Percentiles rank a stretch among this genome's conserved stretches.
Evolutionary conservation across 2,797 vertebrate species (phyloP).

Genomic region (Rhinichthys osculus): DNA sequence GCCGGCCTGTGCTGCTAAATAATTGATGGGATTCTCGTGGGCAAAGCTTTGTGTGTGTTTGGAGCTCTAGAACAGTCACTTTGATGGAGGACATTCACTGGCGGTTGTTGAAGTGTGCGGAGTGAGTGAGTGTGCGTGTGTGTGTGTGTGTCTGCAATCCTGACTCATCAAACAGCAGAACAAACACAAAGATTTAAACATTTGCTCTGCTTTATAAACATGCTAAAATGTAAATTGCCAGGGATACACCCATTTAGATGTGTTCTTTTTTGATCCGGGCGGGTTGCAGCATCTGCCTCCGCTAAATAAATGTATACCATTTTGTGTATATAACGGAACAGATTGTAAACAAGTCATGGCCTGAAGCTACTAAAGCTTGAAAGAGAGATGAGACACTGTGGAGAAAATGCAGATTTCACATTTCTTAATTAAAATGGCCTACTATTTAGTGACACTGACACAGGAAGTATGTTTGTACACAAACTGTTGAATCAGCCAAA

Average conservation of each 20-base stretch:
- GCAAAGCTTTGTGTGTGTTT: slow-evolving; percentile 50
- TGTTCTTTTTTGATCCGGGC: neutral
- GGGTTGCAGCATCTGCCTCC: neutral
- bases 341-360: slow-evolving; percentile 19
- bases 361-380: slow-evolving; percentile 1
- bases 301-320: neutral
- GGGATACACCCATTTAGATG: neutral
- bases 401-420: neutral
- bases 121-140: neutral
- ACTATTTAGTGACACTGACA: slow-evolving; percentile 5
- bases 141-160: neutral
- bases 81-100: slow-evolving; percentile 58
- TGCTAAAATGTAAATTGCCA: slow-evolving; percentile 10
- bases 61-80: slow-evolving; percentile 48
- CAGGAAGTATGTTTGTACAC: neutral
- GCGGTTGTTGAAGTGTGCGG: slow-evolving; percentile 22
- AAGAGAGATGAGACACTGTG: neutral
- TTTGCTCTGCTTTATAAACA: slow-evolving; percentile 23
- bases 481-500: neutral
- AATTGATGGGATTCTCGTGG: slow-evolving; percentile 61
- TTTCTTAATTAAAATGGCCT: slow-evolving; percentile 2
- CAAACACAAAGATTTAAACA: slow-evolving; percentile 16
- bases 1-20: slow-evolving; percentile 58
- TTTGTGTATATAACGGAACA: neutral
- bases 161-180: slow-evolving; percentile 40